Evolutionary conservation across 2,888 invertebrate species (phyloP).

Genomic region (Melangyna quadrimaculata): DNA sequence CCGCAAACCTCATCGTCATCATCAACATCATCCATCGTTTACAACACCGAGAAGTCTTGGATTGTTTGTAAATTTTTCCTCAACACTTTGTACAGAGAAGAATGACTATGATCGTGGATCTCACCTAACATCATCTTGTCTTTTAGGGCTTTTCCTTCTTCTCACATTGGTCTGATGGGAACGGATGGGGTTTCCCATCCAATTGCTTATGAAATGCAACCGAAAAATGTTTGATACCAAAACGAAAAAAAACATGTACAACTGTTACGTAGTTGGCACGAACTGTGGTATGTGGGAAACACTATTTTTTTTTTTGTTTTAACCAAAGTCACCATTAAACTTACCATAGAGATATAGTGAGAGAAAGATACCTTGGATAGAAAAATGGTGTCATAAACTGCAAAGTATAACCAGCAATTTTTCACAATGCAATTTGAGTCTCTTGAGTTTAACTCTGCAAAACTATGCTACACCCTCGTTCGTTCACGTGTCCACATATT

Average conservation of each 20-base stretch:
- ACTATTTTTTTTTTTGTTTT: background rate
- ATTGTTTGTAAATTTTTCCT: slow-evolving; percentile 57
- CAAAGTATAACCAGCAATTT: slow-evolving; percentile 36
- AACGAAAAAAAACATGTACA: background rate
- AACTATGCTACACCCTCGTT: slow-evolving; percentile 42
- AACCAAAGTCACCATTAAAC: slow-evolving; percentile 32
- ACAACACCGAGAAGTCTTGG: slow-evolving; percentile 42
- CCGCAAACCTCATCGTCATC: slow-evolving; percentile 46
- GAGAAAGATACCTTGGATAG: background rate
- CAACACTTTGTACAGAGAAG: background rate
- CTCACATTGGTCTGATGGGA: slow-evolving; percentile 30
- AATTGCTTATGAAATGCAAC: slow-evolving; percentile 61
- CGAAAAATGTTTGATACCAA: slow-evolving; percentile 27
- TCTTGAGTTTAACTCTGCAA: slow-evolving; percentile 36
- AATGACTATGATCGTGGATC: background rate
- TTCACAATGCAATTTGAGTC: slow-evolving; percentile 59
- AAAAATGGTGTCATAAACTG: slow-evolving; percentile 59
- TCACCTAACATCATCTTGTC: background rate
- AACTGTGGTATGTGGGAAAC: slow-evolving; percentile 34
- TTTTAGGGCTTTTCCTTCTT: slow-evolving; percentile 45
- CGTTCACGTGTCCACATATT: slow-evolving; percentile 31
- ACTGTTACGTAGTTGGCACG: slow-evolving; percentile 25
- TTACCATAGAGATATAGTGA: background rate
- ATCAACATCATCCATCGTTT: slow-evolving; percentile 27
- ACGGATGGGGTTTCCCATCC: slow-evolving; percentile 57